Conservation (phyloP, 2,113 vertebrate genomes). For the Nycticebus coucang region DNA sequence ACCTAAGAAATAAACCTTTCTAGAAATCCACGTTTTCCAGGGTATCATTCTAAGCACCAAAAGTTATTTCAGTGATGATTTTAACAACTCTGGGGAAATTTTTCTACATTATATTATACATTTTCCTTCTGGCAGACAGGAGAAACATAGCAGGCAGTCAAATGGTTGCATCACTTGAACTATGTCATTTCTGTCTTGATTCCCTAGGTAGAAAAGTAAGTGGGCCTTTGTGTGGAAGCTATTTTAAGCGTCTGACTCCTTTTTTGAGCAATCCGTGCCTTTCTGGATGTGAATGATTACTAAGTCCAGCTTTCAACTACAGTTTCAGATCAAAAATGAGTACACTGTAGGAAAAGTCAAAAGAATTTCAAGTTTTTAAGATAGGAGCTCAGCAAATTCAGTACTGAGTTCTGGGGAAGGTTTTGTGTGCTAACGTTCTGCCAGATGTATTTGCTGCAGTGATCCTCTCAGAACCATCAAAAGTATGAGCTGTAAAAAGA, state of each 20-base stretch:
- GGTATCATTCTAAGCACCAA: not conserved
- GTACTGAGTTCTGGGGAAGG: slow-evolving; percentile 6
- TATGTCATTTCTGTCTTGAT: slow-evolving; percentile 46
- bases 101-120: not conserved
- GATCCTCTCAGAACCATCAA: not conserved
- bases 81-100: slow-evolving; percentile 30
- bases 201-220: slow-evolving; percentile 43
- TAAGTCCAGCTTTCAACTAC: not conserved
- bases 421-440: not conserved
- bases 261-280: slow-evolving; percentile 34
- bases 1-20: not conserved
- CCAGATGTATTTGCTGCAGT: not conserved
- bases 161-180: slow-evolving; percentile 14
- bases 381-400: not conserved
- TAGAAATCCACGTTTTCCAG: not conserved
- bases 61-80: slow-evolving; percentile 10
- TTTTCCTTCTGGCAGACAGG: slow-evolving; percentile 50
- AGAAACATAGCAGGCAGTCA: slow-evolving; percentile 33
- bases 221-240: not conserved
- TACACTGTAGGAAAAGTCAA: slow-evolving; percentile 4
- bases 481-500: slow-evolving; percentile 27
- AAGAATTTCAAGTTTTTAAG: slow-evolving; percentile 29
- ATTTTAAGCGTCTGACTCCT: slow-evolving; percentile 54
- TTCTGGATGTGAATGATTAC: slow-evolving; percentile 48
- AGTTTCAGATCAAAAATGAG: slow-evolving; percentile 44